Percentiles rank a stretch among this genome's conserved stretches.
Conservation (phyloP, 2,113 vertebrate species). For the Peromyscus polionotus region DNA sequence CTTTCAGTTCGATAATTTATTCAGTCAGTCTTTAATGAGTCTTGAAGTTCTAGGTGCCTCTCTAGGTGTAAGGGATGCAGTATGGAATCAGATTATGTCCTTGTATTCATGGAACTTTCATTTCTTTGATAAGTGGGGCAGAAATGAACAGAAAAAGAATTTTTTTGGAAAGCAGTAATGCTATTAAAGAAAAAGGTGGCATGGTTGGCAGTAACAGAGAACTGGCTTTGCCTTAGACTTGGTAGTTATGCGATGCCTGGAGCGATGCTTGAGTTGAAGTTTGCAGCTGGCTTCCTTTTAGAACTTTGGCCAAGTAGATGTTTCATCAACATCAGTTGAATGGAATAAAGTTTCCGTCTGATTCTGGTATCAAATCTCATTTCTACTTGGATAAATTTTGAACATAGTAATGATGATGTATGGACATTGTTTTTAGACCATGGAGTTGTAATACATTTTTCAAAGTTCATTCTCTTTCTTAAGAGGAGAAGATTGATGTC, state of each 20-base stretch:
- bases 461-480: neutral
- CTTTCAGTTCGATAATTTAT: neutral
- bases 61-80: neutral
- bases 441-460: neutral
- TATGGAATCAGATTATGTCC: neutral
- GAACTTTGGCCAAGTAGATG: neutral
- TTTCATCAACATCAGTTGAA: neutral
- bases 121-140: neutral
- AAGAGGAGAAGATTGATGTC: neutral
- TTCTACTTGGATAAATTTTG: slow-evolving; percentile 31
- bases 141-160: neutral
- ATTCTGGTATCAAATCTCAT: neutral
- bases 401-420: neutral
- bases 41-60: neutral
- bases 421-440: neutral
- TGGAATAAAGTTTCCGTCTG: neutral
- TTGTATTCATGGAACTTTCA: neutral
- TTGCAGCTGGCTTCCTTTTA: neutral
- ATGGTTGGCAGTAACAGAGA: neutral
- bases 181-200: neutral
- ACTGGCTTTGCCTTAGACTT: neutral
- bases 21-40: neutral
- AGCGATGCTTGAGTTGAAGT: neutral
- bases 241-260: neutral
- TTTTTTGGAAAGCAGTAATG: neutral